Base-by-base conservation (phyloP, 2,113 vertebrate genomes). In the Paradoxurus hermaphroditus region DNA sequence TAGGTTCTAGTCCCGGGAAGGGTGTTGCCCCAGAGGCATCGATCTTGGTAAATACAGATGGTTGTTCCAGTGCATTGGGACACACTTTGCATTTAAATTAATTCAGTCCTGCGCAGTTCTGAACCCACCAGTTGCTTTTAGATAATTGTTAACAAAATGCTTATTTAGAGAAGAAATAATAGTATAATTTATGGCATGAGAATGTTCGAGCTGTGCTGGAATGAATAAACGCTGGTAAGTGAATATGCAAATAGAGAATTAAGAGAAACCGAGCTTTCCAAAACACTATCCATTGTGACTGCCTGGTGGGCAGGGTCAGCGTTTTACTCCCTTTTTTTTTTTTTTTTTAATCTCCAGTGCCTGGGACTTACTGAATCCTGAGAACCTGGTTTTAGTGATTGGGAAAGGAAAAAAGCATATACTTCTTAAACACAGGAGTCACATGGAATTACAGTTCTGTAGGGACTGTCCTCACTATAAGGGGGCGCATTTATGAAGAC, bases 41-140 rank as follows among this genome's bases (percentile, higher is more conserved):
- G 49, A 86, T 92, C 68, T 92, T 39, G 4, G 53, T 96, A 84
- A 94, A 65, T 83, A 70, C 1, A 0, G 18, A 46, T 75, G 62
- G 36, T 23, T 53, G 8, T 85, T 90, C 31, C 56, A 86, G 72
- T 93, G 94, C 56, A 36, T 89, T 53, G 67, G 86, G 86, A 86
- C 83, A 93, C 29, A 72, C 86, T 97, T 91, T 95, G 77, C 89
- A 79, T 97, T 75, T 86, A 94, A 96, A 94, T 87, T 67, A 93
- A 94, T 92, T 83, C 73, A 53, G 29, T 68, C 31, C 46, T 41
- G 82, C 41, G 11, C 36, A 67, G 56, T 87, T 94, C 82, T 70
- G 46, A 67, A 68, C 59, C 88, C 53, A 82, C 73, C 86, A 49
- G 51, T 94, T 97, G 86, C 75, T 94, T 87, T 96, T 85, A 87